Conservation (phyloP, 1,140 invertebrate genomes). For the Lasioglossum baleicum region DNA sequence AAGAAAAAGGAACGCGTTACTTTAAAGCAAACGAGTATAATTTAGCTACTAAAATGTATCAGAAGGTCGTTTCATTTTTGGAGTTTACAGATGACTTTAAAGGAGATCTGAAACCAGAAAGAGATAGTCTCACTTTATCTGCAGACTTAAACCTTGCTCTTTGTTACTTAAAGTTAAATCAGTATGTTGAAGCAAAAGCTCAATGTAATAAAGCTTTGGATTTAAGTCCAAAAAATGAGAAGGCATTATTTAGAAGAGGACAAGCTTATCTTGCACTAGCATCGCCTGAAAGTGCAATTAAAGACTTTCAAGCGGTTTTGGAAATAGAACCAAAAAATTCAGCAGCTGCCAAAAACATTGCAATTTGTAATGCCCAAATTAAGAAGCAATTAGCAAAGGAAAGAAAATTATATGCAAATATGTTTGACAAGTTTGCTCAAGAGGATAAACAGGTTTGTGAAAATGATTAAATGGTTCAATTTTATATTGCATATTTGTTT, state of each 20-base stretch:
- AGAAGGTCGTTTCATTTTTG: slow-evolving; percentile 83
- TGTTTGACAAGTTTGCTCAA: slow-evolving; percentile 95
- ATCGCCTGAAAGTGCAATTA: slow-evolving; percentile 89
- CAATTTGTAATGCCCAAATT: slow-evolving; percentile 86
- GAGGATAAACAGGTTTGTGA: slow-evolving; percentile 87
- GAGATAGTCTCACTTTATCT: slow-evolving; percentile 85
- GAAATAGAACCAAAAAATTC: slow-evolving; percentile 89
- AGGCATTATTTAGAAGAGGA: slow-evolving; percentile 94
- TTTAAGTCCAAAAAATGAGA: slow-evolving; percentile 90
- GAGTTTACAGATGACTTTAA: slow-evolving; percentile 77
- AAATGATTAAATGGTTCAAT: slow-evolving; percentile 26
- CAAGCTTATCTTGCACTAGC: slow-evolving; percentile 88
- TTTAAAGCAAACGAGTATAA: slow-evolving; percentile 90
- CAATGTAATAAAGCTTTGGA: slow-evolving; percentile 87
- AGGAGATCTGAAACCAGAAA: slow-evolving; percentile 72
- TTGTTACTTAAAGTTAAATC: slow-evolving; percentile 91
- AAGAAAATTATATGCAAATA: slow-evolving; percentile 95
- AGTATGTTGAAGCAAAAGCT: slow-evolving; percentile 86
- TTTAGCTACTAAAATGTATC: slow-evolving; percentile 94
- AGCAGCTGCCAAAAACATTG: slow-evolving; percentile 90
- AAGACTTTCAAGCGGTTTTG: slow-evolving; percentile 89
- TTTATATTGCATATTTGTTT: neutral
- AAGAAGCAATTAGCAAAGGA: slow-evolving; percentile 90
- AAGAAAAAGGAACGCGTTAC: slow-evolving; percentile 95
- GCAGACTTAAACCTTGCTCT: slow-evolving; percentile 92